Evolutionary conservation across 2,113 vertebrate species (phyloP), one percentile per base, ranked within the genome.

Genomic region (Grammomys surdaster): DNA sequence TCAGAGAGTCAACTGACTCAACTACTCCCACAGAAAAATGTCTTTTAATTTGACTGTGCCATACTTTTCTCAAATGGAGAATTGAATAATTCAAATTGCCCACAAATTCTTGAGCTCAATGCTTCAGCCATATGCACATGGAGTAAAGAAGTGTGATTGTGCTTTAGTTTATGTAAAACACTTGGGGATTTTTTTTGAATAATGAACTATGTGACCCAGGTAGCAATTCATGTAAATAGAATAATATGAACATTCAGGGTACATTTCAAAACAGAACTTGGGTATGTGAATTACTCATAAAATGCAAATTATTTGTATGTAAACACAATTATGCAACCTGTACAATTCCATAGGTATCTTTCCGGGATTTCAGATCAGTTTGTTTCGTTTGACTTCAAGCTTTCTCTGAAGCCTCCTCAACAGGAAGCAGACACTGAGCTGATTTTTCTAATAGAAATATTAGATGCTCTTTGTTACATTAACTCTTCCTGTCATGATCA

Each of bases 191-290:
- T 94, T 90, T 94, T 96, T 81, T 17, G 31, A 24, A 88, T 72
- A 95, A 94, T 58, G 78, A 92, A 88, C 88, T 85, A 63, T 67
- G 60, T 56, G 7, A 48, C 60, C 77, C 13, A 67, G 17, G 56
- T 60, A 69, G 48, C 72, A 96, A 96, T 48, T 85, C 69, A 81
- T 51, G 33, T 43, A 89, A 69, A 87, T 58, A 40, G 86, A 96
- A 91, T 65, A 91, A 94, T 58, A 58, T 7, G 43, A 90, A 86
- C 36, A 80, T 80, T 46, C 88, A 95, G 92, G 22, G 11, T 92
- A 76, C 54, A 13, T 94, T 93, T 91, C 60, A 95, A 93, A 92
- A 91, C 36, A 91, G 70, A 84, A 87, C 40, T 75, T 82, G 65
- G 24, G 31, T 67, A 60, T 90, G 87, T 67, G 69, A 76, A 40